Evolutionary conservation across 2,888 invertebrate species (phyloP).

Genomic region (Clitarchus hookeri): DNA sequence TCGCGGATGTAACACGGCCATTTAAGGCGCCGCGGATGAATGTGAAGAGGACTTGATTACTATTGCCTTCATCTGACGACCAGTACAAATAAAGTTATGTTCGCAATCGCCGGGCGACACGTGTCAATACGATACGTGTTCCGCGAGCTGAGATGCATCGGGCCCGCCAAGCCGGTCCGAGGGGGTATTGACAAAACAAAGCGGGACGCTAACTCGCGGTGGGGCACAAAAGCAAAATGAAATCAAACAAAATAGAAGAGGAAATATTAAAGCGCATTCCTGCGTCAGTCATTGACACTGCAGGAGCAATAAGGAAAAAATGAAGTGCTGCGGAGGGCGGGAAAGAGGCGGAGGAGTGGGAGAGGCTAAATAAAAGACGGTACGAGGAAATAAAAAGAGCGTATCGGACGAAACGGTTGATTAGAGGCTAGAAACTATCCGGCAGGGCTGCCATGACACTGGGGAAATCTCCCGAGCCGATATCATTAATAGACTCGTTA

Average conservation of each 20-base stretch:
- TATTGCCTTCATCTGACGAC: too few relatives aligned
- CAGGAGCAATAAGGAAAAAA: background rate
- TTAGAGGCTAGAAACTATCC: background rate
- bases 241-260: background rate
- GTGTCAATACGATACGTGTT: too few relatives aligned
- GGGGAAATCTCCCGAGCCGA: constrained; percentile 6
- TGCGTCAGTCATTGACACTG: constrained; percentile 2
- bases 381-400: background rate
- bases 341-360: background rate
- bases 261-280: constrained; percentile 3
- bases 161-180: too few relatives aligned
- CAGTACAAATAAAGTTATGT: too few relatives aligned
- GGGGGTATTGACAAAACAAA: background rate
- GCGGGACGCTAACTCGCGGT: background rate
- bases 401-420: constrained; percentile 8
- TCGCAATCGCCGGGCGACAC: too few relatives aligned
- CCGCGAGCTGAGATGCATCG: too few relatives aligned
- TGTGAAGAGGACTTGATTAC: too few relatives aligned
- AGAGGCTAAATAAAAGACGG: background rate
- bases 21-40: too few relatives aligned
- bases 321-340: background rate
- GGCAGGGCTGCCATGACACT: background rate
- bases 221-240: background rate
- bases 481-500: constrained; percentile 14
- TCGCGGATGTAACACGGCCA: too few relatives aligned